These are phyloP conservation scores for Menura novaehollandiae DNA, from an alignment of 2,113 vertebrate species.

Conservation along the genomic window DNA sequence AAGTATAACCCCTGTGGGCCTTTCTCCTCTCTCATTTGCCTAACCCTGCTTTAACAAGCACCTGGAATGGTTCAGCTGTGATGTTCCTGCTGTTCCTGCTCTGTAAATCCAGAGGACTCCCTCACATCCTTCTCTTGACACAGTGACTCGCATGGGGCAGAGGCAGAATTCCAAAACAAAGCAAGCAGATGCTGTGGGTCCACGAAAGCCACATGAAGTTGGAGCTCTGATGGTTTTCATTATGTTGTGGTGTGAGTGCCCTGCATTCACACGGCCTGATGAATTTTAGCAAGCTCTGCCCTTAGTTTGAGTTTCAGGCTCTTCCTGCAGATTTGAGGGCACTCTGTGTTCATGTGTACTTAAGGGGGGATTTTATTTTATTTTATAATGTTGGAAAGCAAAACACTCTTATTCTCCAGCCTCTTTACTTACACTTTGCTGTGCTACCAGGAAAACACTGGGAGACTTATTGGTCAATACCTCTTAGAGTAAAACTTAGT, in stretches of 20 bases:
- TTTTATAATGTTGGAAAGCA: not conserved
- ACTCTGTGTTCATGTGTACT: not conserved
- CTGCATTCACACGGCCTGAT: not conserved
- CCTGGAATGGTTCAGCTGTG: not conserved
- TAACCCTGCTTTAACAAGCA: not conserved
- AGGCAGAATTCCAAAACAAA: slow-evolving; percentile 42
- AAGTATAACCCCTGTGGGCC: not conserved
- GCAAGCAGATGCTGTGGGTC: not conserved
- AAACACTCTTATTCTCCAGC: not conserved
- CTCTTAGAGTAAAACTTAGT: slow-evolving; percentile 25
- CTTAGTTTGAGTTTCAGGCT: not conserved
- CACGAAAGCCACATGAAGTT: not conserved
- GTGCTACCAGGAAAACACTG: slow-evolving; percentile 6
- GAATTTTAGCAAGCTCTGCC: slow-evolving; percentile 7
- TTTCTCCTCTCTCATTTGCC: not conserved
- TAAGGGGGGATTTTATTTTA: not conserved
- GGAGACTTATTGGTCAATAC: slow-evolving; percentile 2
- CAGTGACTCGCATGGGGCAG: not conserved
- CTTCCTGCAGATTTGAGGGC: not conserved
- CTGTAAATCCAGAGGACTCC: not conserved
- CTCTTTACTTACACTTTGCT: not conserved
- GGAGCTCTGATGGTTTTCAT: slow-evolving; percentile 31
- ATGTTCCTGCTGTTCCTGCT: slow-evolving; percentile 10
- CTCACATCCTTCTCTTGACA: not conserved
- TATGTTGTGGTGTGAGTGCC: not conserved